phyloP scores from a whole-genome alignment of 2,797 vertebrate genomes.

The Pogonophryne albipinna region DNA sequence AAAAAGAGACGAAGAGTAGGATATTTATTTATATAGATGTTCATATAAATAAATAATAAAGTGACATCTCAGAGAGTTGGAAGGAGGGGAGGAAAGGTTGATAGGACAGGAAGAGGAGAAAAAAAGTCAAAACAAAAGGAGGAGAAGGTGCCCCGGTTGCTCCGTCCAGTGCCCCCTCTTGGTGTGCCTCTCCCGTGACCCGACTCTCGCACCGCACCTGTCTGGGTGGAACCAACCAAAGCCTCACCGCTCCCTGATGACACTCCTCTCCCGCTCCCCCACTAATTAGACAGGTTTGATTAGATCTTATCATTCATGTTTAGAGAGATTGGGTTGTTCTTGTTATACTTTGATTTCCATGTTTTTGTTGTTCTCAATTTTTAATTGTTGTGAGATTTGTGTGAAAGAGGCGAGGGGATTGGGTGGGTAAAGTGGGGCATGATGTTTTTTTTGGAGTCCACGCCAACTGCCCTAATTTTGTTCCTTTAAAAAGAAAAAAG shows the following conservation, averaged over 20 bases:
- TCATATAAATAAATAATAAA: constrained; percentile 81
- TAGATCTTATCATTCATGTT: constrained; percentile 63
- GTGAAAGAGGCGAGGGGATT: constrained; percentile 79
- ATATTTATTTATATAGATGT: constrained; percentile 79
- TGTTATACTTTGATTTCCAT: constrained; percentile 67
- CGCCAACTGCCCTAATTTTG: constrained; percentile 88
- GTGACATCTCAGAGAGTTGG: constrained; percentile 71
- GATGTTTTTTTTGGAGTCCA: constrained; percentile 84
- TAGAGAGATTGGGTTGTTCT: constrained; percentile 59
- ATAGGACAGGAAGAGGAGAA: constrained; percentile 75
- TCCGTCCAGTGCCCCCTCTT: constrained; percentile 77
- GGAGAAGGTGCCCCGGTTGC: constrained; percentile 74
- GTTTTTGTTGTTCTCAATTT: constrained; percentile 76
- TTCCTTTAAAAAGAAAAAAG: constrained; percentile 77
- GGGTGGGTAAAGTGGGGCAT: constrained; percentile 77
- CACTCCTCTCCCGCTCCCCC: constrained; percentile 76
- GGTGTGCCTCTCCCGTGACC: constrained; percentile 81
- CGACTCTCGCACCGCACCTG: constrained; percentile 79
- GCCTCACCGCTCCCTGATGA: constrained; percentile 70
- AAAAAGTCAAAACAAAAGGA: constrained; percentile 68
- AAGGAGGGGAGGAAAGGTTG: constrained; percentile 63
- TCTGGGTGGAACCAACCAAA: constrained; percentile 73
- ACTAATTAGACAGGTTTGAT: constrained; percentile 69
- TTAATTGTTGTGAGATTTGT: constrained; percentile 79
- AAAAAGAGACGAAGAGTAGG: constrained; percentile 49